Evolutionary conservation across 1,140 invertebrate genomes (phyloP).

Genomic region (Maconellicoccus hirsutus): DNA sequence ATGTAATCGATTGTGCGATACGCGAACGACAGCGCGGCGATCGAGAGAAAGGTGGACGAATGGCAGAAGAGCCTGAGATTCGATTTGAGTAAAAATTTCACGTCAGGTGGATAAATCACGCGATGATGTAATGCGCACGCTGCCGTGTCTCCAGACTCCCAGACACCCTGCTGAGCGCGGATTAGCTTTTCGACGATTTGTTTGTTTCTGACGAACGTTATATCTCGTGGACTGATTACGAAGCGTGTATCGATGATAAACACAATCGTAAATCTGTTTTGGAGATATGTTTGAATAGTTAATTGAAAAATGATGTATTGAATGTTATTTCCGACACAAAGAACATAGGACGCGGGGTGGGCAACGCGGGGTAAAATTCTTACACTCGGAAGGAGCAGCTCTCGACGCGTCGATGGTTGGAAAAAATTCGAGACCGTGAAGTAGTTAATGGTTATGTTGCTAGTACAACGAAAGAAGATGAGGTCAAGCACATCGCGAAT

Average conservation of each 20-base stretch:
- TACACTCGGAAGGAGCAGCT: too few species aligned
- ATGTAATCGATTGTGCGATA: not conserved
- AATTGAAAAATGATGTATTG: constrained; percentile 1
- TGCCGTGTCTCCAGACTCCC: too few species aligned
- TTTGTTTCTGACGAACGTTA: not conserved
- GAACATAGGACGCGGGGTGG: not conserved
- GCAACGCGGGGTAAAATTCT: too few species aligned
- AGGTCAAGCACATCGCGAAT: constrained; percentile 1
- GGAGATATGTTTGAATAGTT: not conserved
- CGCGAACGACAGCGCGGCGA: not conserved
- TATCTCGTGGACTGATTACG: too few species aligned
- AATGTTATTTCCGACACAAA: not conserved
- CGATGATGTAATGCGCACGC: not conserved
- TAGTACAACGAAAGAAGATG: too few species aligned
- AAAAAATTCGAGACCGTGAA: not conserved
- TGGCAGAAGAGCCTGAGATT: not conserved
- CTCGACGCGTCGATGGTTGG: too few species aligned
- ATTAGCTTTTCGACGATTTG: not conserved
- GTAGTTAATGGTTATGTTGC: not conserved
- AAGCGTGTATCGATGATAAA: too few species aligned
- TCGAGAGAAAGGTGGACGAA: not conserved
- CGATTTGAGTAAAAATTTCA: not conserved
- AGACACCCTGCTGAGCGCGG: too few species aligned
- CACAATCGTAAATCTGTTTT: not conserved
- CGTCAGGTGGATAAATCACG: not conserved